phyloP scores from a whole-genome alignment of 2,113 vertebrate species.

The Drymodes brunneopygia region DNA sequence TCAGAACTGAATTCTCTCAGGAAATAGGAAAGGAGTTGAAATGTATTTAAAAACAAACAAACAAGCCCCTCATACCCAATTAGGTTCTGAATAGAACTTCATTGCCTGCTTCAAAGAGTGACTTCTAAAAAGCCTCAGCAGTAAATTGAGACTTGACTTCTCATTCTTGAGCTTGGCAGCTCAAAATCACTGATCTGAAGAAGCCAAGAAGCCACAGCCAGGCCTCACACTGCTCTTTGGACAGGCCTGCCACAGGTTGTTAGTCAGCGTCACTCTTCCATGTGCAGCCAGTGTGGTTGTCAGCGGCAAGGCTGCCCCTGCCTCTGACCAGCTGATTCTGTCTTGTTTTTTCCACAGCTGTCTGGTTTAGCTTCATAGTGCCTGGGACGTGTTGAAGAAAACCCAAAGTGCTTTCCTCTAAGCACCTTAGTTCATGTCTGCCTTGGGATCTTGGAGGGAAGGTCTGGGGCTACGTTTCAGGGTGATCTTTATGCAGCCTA shows the following conservation, averaged over 20 bases:
- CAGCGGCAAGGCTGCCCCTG: not conserved
- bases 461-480: not conserved
- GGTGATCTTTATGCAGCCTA: not conserved
- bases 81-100: not conserved
- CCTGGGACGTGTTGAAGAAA: not conserved
- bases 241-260: accelerated
- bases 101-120: not conserved
- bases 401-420: not conserved
- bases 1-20: not conserved
- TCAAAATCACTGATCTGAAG: not conserved
- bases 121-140: not conserved
- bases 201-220: not conserved
- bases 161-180: not conserved
- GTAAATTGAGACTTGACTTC: not conserved
- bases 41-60: not conserved
- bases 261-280: accelerated
- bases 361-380: not conserved
- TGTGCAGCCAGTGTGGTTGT: not conserved
- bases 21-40: not conserved
- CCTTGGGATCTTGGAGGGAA: not conserved
- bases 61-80: not conserved
- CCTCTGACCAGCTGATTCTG: not conserved
- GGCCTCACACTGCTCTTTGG: accelerated
- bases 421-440: not conserved
- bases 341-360: not conserved